phyloP scores from a whole-genome alignment of 64 coral and sea anemone species.

The Stichodactyla helianthus region DNA sequence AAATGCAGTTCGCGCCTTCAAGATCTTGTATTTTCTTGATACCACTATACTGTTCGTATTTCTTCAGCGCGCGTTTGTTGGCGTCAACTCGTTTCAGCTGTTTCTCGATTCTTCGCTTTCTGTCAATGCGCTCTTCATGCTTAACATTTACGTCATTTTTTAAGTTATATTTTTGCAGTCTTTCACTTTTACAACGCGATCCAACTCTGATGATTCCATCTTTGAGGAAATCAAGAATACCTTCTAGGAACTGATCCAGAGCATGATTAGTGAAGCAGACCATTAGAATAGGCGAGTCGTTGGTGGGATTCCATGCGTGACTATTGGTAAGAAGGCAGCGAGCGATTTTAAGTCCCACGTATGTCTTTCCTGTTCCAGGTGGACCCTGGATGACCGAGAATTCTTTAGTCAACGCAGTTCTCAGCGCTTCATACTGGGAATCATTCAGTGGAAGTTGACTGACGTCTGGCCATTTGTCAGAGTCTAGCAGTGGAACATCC shows the following conservation, averaged over 20 bases:
- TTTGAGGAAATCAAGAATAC: conserved; percentile 23
- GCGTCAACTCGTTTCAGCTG: not conserved
- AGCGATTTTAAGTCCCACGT: conserved; percentile 70
- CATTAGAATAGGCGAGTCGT: conserved; percentile 38
- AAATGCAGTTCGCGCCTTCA: not conserved
- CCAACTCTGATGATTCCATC: conserved; percentile 39
- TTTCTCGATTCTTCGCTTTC: not conserved
- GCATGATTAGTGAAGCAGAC: conserved; percentile 55
- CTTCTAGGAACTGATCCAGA: conserved; percentile 49
- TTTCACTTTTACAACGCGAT: conserved; percentile 20
- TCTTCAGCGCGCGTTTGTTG: not conserved
- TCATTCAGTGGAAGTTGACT: conserved; percentile 46
- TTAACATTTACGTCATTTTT: conserved; percentile 3
- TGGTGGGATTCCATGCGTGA: not conserved
- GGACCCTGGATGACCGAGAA: conserved; percentile 91
- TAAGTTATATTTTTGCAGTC: conserved; percentile 26
- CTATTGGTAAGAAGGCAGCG: conserved; percentile 39
- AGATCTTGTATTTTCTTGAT: conserved; percentile 2
- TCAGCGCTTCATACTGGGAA: conserved; percentile 75
- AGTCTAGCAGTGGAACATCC: conserved; percentile 36
- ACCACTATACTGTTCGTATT: not conserved
- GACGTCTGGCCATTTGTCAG: conserved; percentile 45
- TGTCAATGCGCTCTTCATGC: not conserved
- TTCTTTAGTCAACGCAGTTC: conserved; percentile 76
- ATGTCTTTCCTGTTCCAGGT: conserved; percentile 90